These are phyloP conservation scores for Prionace glauca DNA, from an alignment of 2,797 vertebrate species.

Conservation along the genomic window DNA sequence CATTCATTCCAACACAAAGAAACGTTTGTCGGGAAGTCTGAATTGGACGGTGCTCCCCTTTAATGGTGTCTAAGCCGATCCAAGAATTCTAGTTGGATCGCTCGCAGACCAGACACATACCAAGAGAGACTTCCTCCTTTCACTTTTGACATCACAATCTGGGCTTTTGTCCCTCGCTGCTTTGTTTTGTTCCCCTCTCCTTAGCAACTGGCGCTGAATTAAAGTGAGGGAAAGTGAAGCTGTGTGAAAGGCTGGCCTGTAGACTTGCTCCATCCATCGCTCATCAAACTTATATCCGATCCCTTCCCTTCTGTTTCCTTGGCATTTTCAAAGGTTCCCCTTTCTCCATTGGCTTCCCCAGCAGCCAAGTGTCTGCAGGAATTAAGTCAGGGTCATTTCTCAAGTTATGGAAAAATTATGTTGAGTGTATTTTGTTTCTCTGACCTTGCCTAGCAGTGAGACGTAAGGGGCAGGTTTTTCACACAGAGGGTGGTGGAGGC, in stretches of 20 bases:
- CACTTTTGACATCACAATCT: background rate
- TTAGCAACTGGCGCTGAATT: background rate
- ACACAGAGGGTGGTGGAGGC: too few relatives aligned
- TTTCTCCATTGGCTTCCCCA: background rate
- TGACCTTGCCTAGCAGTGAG: background rate
- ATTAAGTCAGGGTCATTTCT: background rate
- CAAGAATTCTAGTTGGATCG: background rate
- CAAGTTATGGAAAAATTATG: background rate
- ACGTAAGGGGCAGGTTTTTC: too few relatives aligned
- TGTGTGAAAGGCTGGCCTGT: background rate
- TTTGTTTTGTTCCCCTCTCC: background rate
- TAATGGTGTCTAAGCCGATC: background rate
- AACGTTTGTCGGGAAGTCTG: background rate
- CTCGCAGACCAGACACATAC: background rate
- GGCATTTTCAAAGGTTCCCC: background rate
- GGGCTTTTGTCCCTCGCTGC: too few relatives aligned
- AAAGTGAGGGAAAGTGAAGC: background rate
- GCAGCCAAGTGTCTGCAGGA: background rate
- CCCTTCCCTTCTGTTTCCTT: too few relatives aligned
- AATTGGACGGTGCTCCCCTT: background rate
- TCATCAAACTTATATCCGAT: background rate
- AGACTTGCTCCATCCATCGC: background rate
- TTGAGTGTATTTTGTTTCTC: background rate
- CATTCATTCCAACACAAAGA: background rate
- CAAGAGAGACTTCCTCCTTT: background rate